phyloP scores from a whole-genome alignment of 2,113 vertebrate species.

The Lanius ludovicianus region DNA sequence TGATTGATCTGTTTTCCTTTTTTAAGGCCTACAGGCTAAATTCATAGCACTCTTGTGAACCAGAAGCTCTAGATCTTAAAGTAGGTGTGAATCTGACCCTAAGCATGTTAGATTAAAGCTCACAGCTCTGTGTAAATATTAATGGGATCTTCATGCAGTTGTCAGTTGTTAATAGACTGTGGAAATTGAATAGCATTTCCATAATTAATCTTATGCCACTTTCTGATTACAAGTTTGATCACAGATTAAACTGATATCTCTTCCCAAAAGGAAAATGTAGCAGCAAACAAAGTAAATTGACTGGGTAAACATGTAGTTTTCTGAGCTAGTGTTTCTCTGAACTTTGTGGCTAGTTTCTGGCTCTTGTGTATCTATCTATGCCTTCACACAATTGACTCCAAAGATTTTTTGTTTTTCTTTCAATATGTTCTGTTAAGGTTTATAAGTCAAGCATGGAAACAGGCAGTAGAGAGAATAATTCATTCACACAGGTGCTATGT shows the following conservation, averaged over 20 bases:
- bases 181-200: conserved; percentile 68
- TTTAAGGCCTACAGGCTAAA: neutral
- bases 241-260: conserved; percentile 44
- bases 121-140: conserved; percentile 46
- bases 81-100: neutral
- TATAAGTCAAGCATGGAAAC: neutral
- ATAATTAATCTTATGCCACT: conserved; percentile 69
- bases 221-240: conserved; percentile 72
- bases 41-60: neutral
- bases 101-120: conserved; percentile 8
- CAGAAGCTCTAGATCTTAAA: neutral
- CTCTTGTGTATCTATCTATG: neutral
- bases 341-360: neutral
- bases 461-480: neutral
- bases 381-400: neutral
- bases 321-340: neutral
- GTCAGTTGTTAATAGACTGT: conserved; percentile 66
- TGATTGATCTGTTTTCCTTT: neutral
- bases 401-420: neutral
- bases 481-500: neutral
- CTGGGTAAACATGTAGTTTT: neutral
- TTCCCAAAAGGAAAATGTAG: conserved; percentile 21
- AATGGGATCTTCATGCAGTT: conserved; percentile 55
- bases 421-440: neutral
- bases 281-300: neutral